These are phyloP conservation scores for Salarias fasciatus DNA, from an alignment of 2,797 vertebrate species.

Conservation along the genomic window DNA sequence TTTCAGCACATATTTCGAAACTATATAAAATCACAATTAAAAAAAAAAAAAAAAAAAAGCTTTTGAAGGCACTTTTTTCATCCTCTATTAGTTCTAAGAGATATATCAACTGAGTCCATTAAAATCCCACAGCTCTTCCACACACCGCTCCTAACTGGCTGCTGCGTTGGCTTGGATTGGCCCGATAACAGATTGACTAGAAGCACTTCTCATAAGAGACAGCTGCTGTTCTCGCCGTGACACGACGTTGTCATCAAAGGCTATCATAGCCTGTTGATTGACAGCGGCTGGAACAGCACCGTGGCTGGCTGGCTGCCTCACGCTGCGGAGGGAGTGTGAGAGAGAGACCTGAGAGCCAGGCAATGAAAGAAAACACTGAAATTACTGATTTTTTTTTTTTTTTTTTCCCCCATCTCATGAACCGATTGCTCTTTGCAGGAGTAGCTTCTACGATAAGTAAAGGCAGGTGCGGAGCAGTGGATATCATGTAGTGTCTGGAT, in stretches of 20 bases:
- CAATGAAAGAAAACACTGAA: conserved; percentile 24
- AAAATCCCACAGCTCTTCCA: conserved; percentile 68
- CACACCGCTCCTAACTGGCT: conserved; percentile 69
- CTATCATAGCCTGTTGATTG: conserved; percentile 82
- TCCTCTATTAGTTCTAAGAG: conserved; percentile 47
- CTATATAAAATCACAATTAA: conserved; percentile 33
- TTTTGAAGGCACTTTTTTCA: conserved; percentile 13
- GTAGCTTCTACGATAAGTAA: conserved; percentile 45
- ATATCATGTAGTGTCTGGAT: conserved; percentile 67
- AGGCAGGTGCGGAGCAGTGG: conserved; percentile 64
- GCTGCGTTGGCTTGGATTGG: conserved; percentile 75
- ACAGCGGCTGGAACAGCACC: conserved; percentile 70
- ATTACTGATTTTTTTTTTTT: conserved; percentile 35
- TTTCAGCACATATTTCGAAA: conserved; percentile 20
- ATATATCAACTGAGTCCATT: conserved; percentile 71
- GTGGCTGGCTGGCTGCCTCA: conserved; percentile 66
- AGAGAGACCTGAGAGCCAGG: conserved; percentile 28
- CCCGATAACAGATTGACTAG: conserved; percentile 81
- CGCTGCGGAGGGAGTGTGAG: conserved; percentile 34
- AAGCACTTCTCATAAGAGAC: conserved; percentile 81
- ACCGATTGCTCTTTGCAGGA: conserved; percentile 38
- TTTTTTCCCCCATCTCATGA: conserved; percentile 37
- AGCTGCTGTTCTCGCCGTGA: conserved; percentile 80
- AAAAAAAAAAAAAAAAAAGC: conserved; percentile 20
- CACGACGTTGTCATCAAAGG: conserved; percentile 78